These are phyloP conservation scores for Pituophis catenifer DNA, from an alignment of 2,113 vertebrate species.

Conservation along the genomic window DNA sequence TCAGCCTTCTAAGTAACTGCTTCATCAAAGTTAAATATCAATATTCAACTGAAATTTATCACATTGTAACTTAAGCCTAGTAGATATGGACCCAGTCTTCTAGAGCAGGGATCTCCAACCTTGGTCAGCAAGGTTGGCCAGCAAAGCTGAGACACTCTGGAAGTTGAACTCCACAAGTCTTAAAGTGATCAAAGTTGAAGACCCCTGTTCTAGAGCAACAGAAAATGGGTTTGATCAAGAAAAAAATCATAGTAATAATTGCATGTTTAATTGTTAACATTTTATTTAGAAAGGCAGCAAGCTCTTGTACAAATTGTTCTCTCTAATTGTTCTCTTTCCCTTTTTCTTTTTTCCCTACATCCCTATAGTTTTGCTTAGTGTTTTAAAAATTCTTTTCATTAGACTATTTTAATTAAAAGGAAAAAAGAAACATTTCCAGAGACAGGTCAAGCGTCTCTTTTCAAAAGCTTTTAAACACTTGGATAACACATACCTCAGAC, in stretches of 20 bases:
- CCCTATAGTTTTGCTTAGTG: neutral
- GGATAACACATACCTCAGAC: neutral
- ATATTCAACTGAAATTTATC: neutral
- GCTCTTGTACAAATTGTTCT: neutral
- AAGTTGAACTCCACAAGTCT: too few species aligned
- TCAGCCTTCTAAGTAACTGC: neutral
- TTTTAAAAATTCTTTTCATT: neutral
- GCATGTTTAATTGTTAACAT: neutral
- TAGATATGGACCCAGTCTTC: neutral
- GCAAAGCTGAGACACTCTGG: too few species aligned
- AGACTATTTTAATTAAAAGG: neutral
- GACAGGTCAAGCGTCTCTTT: neutral
- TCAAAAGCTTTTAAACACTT: neutral
- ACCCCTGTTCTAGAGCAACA: neutral
- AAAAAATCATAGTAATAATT: neutral
- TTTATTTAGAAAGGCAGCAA: neutral
- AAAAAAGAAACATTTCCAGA: neutral
- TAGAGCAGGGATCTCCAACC: neutral
- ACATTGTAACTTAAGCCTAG: neutral
- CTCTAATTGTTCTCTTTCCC: neutral
- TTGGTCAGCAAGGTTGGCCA: too few species aligned
- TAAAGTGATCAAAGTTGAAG: too few species aligned
- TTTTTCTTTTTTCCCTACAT: neutral
- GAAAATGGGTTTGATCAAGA: neutral
- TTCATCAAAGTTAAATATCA: neutral